These are phyloP conservation scores for Hydrolagus affinis DNA, from an alignment of 2,113 vertebrate species.

Conservation along the genomic window DNA sequence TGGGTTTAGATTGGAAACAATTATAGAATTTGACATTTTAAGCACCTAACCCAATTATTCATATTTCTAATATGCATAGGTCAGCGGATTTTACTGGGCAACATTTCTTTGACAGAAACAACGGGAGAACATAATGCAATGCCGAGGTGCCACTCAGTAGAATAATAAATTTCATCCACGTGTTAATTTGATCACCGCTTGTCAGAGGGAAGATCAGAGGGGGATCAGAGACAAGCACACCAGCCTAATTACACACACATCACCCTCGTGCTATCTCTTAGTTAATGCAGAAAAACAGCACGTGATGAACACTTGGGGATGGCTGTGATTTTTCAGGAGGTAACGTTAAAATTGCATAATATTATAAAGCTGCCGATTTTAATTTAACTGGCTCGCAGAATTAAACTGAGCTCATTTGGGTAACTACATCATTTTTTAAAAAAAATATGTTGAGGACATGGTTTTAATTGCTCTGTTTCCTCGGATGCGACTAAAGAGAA, in stretches of 20 bases:
- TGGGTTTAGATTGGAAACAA: conserved; percentile 15
- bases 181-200: neutral
- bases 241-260: neutral
- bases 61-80: neutral
- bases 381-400: neutral
- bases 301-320: neutral
- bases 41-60: conserved; percentile 6
- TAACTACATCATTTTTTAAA: neutral
- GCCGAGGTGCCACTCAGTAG: neutral
- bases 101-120: conserved; percentile 8
- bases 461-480: too few relatives aligned
- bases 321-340: neutral
- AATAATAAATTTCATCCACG: conserved; percentile 10
- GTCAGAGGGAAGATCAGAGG: conserved; percentile 4
- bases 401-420: neutral
- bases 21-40: conserved; percentile 2
- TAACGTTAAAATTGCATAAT: conserved; percentile 15
- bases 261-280: neutral
- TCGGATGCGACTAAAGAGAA: too few relatives aligned
- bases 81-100: neutral
- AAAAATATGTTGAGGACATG: neutral
- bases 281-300: conserved; percentile 19
- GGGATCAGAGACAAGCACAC: neutral
- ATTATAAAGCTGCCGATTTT: neutral
- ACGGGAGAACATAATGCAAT: neutral